Evolutionary conservation across 2,113 vertebrate species (phyloP).

Genomic region (Sitta europaea): DNA sequence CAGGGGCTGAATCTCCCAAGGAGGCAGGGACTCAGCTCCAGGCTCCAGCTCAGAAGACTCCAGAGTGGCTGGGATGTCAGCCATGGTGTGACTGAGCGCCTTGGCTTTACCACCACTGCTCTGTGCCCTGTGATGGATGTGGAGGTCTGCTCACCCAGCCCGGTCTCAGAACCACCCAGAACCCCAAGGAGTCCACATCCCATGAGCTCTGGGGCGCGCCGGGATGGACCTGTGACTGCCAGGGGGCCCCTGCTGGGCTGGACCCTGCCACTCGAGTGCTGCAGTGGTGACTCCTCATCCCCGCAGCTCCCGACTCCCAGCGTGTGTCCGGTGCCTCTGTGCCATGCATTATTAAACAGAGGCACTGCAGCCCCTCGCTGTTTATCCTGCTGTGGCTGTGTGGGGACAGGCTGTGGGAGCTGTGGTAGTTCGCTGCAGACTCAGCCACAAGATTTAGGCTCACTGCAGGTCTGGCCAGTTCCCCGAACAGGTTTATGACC

Average conservation of each 20-base stretch:
- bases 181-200: accelerated
- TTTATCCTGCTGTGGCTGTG: not conserved
- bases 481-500: not conserved
- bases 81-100: accelerated
- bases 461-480: not conserved
- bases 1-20: not conserved
- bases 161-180: not conserved
- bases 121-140: accelerated
- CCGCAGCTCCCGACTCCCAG: not conserved
- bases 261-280: not conserved
- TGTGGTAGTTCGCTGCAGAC: accelerated
- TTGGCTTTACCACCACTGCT: not conserved
- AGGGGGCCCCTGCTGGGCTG: not conserved
- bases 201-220: accelerated
- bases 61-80: accelerated
- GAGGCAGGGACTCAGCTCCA: not conserved
- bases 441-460: not conserved
- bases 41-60: not conserved
- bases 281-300: not conserved
- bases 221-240: not conserved
- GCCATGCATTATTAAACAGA: conserved; percentile 47
- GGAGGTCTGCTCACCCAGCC: not conserved
- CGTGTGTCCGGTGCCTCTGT: not conserved
- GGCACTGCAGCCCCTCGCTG: conserved; percentile 29
- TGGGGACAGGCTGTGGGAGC: not conserved